A percentile compares a stretch with the other conserved stretches of the same genome.
Evolutionary conservation across 2,113 vertebrate genomes (phyloP).

Genomic region (Mastomys coucha): DNA sequence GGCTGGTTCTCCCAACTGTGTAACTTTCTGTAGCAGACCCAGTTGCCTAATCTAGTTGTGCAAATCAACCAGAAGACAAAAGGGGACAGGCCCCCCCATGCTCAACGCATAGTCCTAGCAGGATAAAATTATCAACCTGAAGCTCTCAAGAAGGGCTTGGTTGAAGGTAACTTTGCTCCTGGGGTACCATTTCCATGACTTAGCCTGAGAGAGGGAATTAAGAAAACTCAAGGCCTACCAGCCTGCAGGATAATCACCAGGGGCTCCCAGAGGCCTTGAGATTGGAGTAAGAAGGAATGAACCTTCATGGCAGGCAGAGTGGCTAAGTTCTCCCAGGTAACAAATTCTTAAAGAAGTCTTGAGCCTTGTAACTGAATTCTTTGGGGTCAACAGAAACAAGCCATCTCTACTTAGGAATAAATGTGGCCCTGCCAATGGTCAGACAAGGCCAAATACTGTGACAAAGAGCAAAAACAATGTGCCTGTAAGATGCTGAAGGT

Average conservation of each 20-base stretch:
- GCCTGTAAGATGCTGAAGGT: not conserved
- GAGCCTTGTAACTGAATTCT: not conserved
- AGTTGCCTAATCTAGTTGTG: not conserved
- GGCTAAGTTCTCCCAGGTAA: not conserved
- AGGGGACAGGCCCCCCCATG: not conserved
- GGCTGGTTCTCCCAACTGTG: not conserved
- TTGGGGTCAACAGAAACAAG: not conserved
- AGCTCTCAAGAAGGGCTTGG: not conserved
- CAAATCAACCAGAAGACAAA: not conserved
- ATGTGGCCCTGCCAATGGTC: not conserved
- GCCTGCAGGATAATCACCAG: not conserved
- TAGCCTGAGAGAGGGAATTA: not conserved
- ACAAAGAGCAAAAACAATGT: slow-evolving; percentile 30
- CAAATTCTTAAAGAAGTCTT: not conserved
- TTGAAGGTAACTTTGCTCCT: not conserved
- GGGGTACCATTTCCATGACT: not conserved
- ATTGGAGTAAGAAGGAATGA: not conserved
- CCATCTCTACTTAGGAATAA: not conserved
- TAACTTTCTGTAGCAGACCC: not conserved
- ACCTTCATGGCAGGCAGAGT: not conserved
- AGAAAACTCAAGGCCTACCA: not conserved
- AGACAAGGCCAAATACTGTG: not conserved
- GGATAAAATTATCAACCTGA: not conserved
- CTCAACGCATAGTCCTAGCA: not conserved
- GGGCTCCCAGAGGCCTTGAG: not conserved